Base-by-base conservation (phyloP, 2,797 vertebrate species). In the Ctenopoma multispine region DNA sequence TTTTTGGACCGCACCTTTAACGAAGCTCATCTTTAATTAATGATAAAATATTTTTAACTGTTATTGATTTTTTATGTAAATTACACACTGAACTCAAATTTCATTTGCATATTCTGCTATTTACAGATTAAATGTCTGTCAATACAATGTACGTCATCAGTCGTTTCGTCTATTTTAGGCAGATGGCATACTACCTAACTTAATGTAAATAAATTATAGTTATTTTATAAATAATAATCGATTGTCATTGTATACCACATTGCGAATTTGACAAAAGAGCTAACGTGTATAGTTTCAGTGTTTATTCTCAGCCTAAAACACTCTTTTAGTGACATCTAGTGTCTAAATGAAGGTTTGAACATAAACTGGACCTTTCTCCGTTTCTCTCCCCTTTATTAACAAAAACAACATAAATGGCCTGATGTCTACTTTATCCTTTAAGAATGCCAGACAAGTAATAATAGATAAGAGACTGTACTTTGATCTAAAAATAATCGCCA, bases 251-350 rank as follows among this genome's bases (percentile, higher is more conserved):
- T 15, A 8, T 27, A n/a, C 38, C 24, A 3, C 62, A 34, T 1
- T 12, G 20, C 49, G 18, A 9, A 17, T 21, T 17, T 56, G 40
- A 14, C 5, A 31, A 7, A 38, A n/a, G 7, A 10, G 1, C 1
- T 4, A 9, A 1, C 44, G 43, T 14, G 3, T 36, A 14, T 48
- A 4, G 6, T 7, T 48, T 8, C 4, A 20, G 2, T 0, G 13
- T 27, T 31, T 47, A 18, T 23, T 38, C 1, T 50, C 10, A 61
- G 20, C 2, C 24, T 60, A 40, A 74, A 61, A 73, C 13, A 41
- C 46, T 77, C 18, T 27, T 65, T 74, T 63, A 62, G 68, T 47
- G 89, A 57, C 90, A 83, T 77, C 90, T 91, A 73, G 87, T 65
- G 88, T 58, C 60, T 1, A 47, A 78, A 62, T 0, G 0, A 6